Conservation (phyloP, 2,113 vertebrate species). For the Abramis brama region DNA sequence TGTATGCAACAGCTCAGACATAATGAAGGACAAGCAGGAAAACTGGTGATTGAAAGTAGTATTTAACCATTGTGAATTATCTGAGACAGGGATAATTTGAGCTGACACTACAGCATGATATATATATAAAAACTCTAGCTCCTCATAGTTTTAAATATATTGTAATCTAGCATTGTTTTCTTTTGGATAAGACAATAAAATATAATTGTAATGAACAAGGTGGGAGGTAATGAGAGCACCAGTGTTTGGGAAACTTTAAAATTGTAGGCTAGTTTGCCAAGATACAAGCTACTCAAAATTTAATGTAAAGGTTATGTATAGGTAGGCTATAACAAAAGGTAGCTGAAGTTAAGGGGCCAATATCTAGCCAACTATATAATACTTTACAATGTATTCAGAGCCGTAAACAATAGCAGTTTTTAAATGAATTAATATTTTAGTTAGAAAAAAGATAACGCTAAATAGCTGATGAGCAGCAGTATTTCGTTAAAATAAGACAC, state of each 20-base stretch:
- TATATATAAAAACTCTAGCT: neutral
- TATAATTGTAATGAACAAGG: neutral
- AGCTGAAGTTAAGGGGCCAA: too few relatives aligned
- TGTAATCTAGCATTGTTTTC: neutral
- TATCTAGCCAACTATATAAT: too few relatives aligned
- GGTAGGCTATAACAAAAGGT: too few relatives aligned
- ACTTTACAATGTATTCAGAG: too few relatives aligned
- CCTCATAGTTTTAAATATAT: neutral
- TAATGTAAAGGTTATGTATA: neutral
- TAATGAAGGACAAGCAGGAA: neutral
- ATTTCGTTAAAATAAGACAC: too few relatives aligned
- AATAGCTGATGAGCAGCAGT: too few relatives aligned
- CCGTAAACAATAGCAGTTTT: too few relatives aligned
- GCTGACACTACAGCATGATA: neutral
- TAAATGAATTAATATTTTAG: too few relatives aligned
- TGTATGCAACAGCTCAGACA: neutral
- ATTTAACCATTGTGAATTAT: neutral
- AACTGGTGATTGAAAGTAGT: neutral
- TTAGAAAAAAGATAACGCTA: too few relatives aligned
- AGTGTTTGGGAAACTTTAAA: neutral
- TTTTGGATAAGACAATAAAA: neutral
- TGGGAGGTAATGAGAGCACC: neutral
- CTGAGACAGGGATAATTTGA: neutral
- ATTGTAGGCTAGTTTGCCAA: neutral
- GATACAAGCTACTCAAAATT: neutral